A percentile compares a stretch with the other conserved stretches of the same genome.
Evolutionary conservation across 2,888 invertebrate genomes (phyloP).

Genomic region (Mantis religiosa): DNA sequence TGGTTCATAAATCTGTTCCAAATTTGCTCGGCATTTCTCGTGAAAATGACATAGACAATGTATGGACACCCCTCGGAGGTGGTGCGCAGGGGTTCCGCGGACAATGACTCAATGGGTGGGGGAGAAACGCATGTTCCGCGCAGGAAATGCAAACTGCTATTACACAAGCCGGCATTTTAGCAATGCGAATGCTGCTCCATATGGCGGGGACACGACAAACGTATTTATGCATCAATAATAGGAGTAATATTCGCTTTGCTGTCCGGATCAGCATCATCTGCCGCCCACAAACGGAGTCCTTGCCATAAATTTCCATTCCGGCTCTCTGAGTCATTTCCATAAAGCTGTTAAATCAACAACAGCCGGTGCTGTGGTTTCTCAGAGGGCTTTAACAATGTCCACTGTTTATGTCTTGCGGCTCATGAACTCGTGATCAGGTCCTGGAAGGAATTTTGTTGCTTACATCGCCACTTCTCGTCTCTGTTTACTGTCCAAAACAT

Average conservation of each 20-base stretch:
- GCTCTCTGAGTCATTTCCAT: constrained; percentile 11
- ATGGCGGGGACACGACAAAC: not conserved
- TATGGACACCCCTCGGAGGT: not conserved
- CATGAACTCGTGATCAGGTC: not conserved
- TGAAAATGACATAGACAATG: not conserved
- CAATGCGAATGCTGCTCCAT: not conserved
- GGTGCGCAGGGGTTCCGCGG: not conserved
- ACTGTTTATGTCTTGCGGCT: not conserved
- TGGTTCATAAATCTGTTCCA: too few species aligned
- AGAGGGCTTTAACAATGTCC: not conserved
- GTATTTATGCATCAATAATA: not conserved
- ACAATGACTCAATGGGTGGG: constrained; percentile 10
- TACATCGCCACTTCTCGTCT: too few species aligned
- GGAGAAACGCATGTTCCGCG: not conserved
- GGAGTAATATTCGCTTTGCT: not conserved
- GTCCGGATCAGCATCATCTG: not conserved
- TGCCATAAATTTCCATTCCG: not conserved
- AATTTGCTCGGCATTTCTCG: not conserved
- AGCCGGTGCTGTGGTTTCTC: not conserved
- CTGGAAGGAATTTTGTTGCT: too few species aligned
- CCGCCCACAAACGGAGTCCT: not conserved
- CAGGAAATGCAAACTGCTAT: constrained; percentile 14
- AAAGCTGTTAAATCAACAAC: constrained; percentile 7
- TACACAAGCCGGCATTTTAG: not conserved
- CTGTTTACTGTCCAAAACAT: too few species aligned